phyloP scores from a whole-genome alignment of 35 echinoderm and acorn worm genomes.

The Anneissia japonica region DNA sequence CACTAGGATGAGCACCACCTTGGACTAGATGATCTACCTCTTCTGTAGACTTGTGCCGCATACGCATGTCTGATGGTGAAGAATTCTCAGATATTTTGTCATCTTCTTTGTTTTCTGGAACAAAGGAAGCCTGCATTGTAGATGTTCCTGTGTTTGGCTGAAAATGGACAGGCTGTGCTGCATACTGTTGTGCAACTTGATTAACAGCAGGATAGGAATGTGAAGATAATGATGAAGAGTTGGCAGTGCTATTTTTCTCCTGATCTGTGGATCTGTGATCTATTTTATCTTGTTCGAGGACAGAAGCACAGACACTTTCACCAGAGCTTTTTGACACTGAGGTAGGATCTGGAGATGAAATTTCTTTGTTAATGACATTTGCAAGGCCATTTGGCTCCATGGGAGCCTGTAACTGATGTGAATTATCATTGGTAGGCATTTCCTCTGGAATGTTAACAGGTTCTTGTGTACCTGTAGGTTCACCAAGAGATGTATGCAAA shows the following conservation, averaged over 20 bases:
- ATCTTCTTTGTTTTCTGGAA: not conserved
- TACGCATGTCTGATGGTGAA: not conserved
- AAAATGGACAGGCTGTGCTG: not conserved
- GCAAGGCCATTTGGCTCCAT: too few species aligned
- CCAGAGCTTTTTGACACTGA: not conserved
- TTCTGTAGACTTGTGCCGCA: not conserved
- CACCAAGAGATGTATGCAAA: not conserved
- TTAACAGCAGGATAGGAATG: not conserved
- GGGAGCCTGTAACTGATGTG: not conserved
- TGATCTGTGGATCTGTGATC: not conserved
- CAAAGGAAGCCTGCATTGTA: not conserved
- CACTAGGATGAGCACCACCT: not conserved
- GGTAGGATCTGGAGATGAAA: too few species aligned
- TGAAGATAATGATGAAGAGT: not conserved
- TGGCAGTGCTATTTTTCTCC: not conserved
- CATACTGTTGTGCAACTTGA: not conserved
- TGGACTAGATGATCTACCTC: not conserved
- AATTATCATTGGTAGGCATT: not conserved
- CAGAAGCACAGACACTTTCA: not conserved
- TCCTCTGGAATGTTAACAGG: not conserved
- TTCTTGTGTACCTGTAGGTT: not conserved
- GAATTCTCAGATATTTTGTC: not conserved
- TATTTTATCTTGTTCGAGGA: not conserved
- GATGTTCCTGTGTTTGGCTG: not conserved
- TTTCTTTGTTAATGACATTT: too few species aligned